Evolutionary conservation across 2,888 invertebrate genomes (phyloP).

Genomic region (Heterodera filipjevi): DNA sequence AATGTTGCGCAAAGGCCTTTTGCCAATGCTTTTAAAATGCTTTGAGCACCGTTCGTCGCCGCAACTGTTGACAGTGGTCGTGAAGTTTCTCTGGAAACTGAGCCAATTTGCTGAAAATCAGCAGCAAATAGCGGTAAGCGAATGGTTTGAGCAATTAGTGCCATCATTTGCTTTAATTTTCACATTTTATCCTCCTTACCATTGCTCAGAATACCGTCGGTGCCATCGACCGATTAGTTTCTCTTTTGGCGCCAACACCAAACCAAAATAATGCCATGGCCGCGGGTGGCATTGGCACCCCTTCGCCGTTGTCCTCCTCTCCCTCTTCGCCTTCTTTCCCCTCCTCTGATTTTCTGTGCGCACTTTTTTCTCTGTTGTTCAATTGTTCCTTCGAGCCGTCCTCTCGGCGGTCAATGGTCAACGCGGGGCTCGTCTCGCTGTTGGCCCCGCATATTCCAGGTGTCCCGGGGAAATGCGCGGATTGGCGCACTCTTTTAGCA

Average conservation of each 20-base stretch:
- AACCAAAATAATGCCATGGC: not conserved
- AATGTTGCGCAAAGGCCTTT: slow-evolving; percentile 84
- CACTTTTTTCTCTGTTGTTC: slow-evolving; percentile 78
- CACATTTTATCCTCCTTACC: not conserved
- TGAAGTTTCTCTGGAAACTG: slow-evolving; percentile 83
- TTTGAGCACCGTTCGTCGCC: slow-evolving; percentile 79
- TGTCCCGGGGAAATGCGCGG: slow-evolving; percentile 67
- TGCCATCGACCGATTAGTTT: slow-evolving; percentile 81
- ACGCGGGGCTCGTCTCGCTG: slow-evolving; percentile 84
- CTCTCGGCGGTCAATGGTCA: slow-evolving; percentile 84
- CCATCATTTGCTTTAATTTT: not conserved
- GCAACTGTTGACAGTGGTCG: slow-evolving; percentile 79
- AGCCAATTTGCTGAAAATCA: slow-evolving; percentile 93
- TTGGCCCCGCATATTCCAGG: slow-evolving; percentile 81
- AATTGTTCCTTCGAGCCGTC: slow-evolving; percentile 93
- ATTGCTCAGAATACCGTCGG: slow-evolving; percentile 66
- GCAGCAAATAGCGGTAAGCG: slow-evolving; percentile 80
- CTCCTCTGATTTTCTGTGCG: slow-evolving; percentile 38
- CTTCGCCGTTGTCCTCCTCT: not conserved
- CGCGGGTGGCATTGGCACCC: not conserved
- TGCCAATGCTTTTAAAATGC: slow-evolving; percentile 73
- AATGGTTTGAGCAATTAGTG: too few species aligned
- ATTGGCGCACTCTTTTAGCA: slow-evolving; percentile 30
- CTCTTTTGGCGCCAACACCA: slow-evolving; percentile 72
- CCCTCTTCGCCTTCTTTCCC: slow-evolving; percentile 19